These are phyloP conservation scores for Catalaphyllia jardinei DNA, from an alignment of 64 coral and sea anemone species.

Conservation along the genomic window DNA sequence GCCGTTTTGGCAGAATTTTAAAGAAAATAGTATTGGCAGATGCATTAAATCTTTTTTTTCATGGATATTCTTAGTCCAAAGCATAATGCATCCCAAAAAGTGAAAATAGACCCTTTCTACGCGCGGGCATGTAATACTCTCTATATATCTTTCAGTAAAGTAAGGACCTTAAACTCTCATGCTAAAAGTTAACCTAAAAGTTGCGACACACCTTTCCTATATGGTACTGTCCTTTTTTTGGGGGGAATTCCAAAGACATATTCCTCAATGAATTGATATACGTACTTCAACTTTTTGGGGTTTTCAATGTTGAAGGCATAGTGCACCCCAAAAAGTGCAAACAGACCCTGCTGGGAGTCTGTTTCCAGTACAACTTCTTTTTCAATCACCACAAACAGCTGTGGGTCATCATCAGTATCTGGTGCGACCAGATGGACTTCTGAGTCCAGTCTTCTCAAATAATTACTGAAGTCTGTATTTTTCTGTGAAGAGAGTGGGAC, in stretches of 20 bases:
- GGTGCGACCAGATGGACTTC: background rate
- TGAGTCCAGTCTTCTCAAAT: too few relatives aligned
- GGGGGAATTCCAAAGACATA: conserved; percentile 7
- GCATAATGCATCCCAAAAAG: too few relatives aligned
- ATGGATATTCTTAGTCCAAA: too few relatives aligned
- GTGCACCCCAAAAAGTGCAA: background rate
- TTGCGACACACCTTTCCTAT: background rate
- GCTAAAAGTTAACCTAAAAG: background rate
- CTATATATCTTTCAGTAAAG: too few relatives aligned
- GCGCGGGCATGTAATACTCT: too few relatives aligned
- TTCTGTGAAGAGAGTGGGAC: too few relatives aligned
- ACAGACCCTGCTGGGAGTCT: background rate
- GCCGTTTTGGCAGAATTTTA: too few relatives aligned
- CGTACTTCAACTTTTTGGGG: background rate
- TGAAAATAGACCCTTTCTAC: too few relatives aligned
- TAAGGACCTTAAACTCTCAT: too few relatives aligned
- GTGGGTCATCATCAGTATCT: background rate
- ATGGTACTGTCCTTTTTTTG: conserved; percentile 7
- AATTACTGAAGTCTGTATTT: too few relatives aligned
- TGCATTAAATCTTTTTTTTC: too few relatives aligned
- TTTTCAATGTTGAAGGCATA: background rate
- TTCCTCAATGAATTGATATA: conserved; percentile 30
- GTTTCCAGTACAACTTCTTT: background rate
- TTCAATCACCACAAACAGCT: conserved; percentile 5
- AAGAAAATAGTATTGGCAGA: too few relatives aligned